Evolutionary conservation across 2,113 vertebrate genomes (phyloP), one percentile per base, ranked within the genome.

Genomic region (Pseudorasbora parva): DNA sequence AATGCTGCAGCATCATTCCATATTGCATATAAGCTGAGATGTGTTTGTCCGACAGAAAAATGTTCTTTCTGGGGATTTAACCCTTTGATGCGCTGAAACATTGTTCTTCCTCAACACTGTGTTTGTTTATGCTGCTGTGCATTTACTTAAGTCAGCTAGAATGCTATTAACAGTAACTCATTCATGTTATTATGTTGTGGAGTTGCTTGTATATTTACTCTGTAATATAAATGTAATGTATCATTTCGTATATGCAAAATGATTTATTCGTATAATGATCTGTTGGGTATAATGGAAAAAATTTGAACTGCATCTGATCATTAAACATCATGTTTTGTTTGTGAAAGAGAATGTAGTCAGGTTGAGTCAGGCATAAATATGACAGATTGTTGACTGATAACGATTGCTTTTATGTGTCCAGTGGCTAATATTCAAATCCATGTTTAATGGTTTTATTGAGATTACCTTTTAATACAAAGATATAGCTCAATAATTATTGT

Each of bases 1-100:
- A 82, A 85, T 87, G 77, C 79, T 87, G 83, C 80, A 85, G 81
- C 79, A 71, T 86, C 78, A 49, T 76, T 82, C 43, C 62, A 60
- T 69, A 71, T 82, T 78, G 54, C 69, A 51, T 45, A 62, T 37
- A 49, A 19, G 43, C 49, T 64, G 69, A 51, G 30, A 78, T 81
- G 57, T 82, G 83, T 86, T 84, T 85, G 33, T n/a, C 23, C 60
- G 74, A 69, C 83, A 89, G 74, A 72, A 88, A 86, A 85, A 84
- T 64, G 41, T 71, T 82, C 60, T 78, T 75, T 82, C 54, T 82
- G 69, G 74, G 59, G 68, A 68, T 49, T 81, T 87, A 88, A 88
- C 85, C 82, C 79, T 66, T 80, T 68, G 43, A 8, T 80, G 78
- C 8, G 3, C 57, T 64, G 19, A 64, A 79, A 60, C 60, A 66